phyloP scores from a whole-genome alignment of 1,140 invertebrate species.

The Paramacrobiotus metropolitanus region DNA sequence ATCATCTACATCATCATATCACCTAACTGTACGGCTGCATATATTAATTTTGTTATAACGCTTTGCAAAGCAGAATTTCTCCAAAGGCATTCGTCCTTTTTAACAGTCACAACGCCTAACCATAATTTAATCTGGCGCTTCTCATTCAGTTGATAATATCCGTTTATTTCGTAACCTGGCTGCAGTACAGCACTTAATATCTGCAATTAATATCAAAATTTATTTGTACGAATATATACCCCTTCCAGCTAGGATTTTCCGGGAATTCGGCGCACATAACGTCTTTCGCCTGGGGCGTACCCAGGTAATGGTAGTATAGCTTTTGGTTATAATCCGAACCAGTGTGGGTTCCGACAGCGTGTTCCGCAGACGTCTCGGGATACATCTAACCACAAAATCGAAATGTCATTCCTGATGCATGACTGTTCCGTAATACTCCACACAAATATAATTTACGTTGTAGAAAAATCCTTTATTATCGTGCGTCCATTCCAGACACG shows the following conservation, averaged over 20 bases:
- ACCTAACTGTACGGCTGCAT: too few species aligned
- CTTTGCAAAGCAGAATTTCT: too few species aligned
- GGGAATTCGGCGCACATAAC: slow-evolving; percentile 68
- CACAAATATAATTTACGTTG: slow-evolving; percentile 36
- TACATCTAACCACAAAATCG: slow-evolving; percentile 5
- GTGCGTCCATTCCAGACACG: slow-evolving; percentile 71
- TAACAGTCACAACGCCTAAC: too few species aligned
- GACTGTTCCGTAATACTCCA: too few species aligned
- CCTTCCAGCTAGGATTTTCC: slow-evolving; percentile 69
- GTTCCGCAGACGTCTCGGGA: slow-evolving; percentile 9
- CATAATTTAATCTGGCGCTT: too few species aligned
- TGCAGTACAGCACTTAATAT: too few species aligned
- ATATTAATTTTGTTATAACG: too few species aligned
- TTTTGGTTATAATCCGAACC: slow-evolving; percentile 66
- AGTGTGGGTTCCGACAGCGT: slow-evolving; percentile 50
- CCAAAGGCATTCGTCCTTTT: too few species aligned
- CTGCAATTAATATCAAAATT: too few species aligned
- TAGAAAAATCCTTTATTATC: slow-evolving; percentile 89
- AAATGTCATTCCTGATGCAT: not conserved
- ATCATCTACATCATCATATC: too few species aligned
- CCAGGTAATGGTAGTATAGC: slow-evolving; percentile 68
- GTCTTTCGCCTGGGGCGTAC: slow-evolving; percentile 65
- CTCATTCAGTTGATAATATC: too few species aligned
- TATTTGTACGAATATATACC: slow-evolving; percentile 39
- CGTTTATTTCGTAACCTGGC: too few species aligned